Conservation (phyloP, 2,888 invertebrate species). For the Lepidonotus clava region DNA sequence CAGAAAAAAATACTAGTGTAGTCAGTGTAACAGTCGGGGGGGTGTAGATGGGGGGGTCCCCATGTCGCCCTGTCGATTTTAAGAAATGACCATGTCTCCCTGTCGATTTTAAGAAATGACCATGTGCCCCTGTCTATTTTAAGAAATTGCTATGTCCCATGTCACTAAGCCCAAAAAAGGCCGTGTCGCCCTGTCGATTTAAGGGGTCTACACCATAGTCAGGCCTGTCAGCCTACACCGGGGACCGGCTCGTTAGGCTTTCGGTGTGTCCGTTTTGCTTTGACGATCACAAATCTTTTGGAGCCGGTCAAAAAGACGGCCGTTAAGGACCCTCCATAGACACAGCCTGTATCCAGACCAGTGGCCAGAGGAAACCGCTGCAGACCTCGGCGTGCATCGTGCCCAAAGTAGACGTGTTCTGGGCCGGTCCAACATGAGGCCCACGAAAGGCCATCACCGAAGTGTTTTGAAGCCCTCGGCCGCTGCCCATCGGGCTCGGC, state of each 20-base stretch:
- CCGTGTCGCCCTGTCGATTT: too few species aligned
- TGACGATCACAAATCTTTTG: neutral
- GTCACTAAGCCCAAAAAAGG: too few species aligned
- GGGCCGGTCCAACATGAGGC: constrained; percentile 77
- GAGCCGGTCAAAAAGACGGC: constrained; percentile 65
- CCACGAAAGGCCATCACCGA: constrained; percentile 75
- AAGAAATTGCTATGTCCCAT: too few species aligned
- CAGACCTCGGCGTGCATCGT: constrained; percentile 77
- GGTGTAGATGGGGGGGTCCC: too few species aligned
- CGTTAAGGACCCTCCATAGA: constrained; percentile 77
- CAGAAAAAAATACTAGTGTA: too few species aligned
- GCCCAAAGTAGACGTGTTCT: constrained; percentile 80
- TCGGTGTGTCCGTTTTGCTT: constrained; percentile 10
- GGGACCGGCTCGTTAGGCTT: constrained; percentile 4
- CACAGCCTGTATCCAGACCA: constrained; percentile 80
- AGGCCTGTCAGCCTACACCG: too few species aligned
- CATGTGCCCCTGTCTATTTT: too few species aligned
- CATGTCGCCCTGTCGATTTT: too few species aligned
- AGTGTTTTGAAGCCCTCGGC: constrained; percentile 64
- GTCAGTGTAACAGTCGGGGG: too few species aligned
- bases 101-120: too few species aligned
- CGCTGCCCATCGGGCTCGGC: constrained; percentile 66
- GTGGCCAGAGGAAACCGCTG: constrained; percentile 75
- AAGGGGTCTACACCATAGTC: too few species aligned
- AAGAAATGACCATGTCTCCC: too few species aligned